phyloP scores from a whole-genome alignment of 2,888 invertebrate genomes.

The Epinotia demarniana region DNA sequence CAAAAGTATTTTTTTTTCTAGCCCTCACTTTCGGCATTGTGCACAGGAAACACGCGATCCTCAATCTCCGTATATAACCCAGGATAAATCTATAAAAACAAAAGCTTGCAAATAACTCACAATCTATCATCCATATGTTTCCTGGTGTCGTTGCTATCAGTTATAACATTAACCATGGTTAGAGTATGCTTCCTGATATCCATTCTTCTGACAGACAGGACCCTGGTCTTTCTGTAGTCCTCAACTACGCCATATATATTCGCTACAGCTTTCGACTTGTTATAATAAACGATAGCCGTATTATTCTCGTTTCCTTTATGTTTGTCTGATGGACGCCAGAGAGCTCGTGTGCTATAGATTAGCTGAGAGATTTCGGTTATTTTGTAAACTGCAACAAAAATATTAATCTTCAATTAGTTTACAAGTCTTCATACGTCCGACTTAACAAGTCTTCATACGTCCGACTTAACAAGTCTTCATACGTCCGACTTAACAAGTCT shows the following conservation, averaged over 20 bases:
- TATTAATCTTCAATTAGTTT: neutral
- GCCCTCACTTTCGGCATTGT: no score
- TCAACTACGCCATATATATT: constrained; percentile 59
- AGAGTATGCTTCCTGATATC: constrained; percentile 64
- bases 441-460: no score
- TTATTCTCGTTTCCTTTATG: constrained; percentile 14
- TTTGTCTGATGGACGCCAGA: constrained; percentile 57
- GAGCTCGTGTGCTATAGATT: constrained; percentile 61
- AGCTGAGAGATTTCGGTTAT: constrained; percentile 61
- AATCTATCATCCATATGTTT: constrained; percentile 72
- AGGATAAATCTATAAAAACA: no score
- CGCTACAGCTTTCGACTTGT: neutral
- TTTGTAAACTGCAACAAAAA: constrained; percentile 69
- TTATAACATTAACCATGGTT: constrained; percentile 72
- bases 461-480: no score
- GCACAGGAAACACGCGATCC: no score
- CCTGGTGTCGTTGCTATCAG: constrained; percentile 73
- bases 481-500: no score
- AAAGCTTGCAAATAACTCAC: constrained; percentile 58
- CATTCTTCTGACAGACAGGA: constrained; percentile 62
- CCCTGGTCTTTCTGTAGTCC: constrained; percentile 63
- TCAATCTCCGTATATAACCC: no score
- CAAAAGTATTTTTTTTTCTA: no score
- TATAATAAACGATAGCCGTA: constrained; percentile 21
- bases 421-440: no score